These are phyloP conservation scores for Melieria crassipennis DNA, from an alignment of 2,888 invertebrate species.

Conservation along the genomic window DNA sequence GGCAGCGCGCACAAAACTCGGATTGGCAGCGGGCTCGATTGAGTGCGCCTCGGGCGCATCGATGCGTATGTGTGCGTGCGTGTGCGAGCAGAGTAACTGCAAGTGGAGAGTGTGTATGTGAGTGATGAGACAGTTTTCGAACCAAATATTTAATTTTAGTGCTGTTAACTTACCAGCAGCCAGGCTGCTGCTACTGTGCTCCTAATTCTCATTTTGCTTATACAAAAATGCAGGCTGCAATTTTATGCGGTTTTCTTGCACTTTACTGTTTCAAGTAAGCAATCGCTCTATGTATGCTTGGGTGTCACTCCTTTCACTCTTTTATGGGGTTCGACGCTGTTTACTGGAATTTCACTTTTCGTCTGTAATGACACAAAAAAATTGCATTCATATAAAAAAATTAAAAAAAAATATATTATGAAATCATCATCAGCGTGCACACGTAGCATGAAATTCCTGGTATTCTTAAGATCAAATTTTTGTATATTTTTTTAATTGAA, in stretches of 20 bases:
- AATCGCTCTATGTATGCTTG: too few relatives aligned
- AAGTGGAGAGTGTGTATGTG: not conserved
- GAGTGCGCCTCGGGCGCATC: slow-evolving; percentile 54
- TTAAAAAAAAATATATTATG: too few relatives aligned
- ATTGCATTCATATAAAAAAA: too few relatives aligned
- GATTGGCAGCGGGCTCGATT: slow-evolving; percentile 42
- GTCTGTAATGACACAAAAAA: too few relatives aligned
- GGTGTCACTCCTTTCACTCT: too few relatives aligned
- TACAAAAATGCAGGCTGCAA: not conserved
- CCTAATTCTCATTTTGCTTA: slow-evolving; percentile 36
- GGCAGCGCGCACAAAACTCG: slow-evolving; percentile 61
- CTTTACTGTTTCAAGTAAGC: not conserved
- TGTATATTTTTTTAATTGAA: too few relatives aligned
- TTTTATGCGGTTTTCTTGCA: not conserved
- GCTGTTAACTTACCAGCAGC: slow-evolving; percentile 43
- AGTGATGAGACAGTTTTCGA: not conserved
- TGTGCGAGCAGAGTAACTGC: slow-evolving; percentile 35
- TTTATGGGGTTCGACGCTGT: too few relatives aligned
- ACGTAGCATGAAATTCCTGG: too few relatives aligned
- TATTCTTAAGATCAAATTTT: too few relatives aligned
- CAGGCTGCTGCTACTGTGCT: slow-evolving; percentile 34
- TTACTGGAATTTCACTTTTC: too few relatives aligned
- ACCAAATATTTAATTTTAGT: not conserved
- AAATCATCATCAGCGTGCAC: too few relatives aligned
- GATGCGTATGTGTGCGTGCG: slow-evolving; percentile 54